Base-by-base conservation (phyloP, 2,797 vertebrate species). In the Sebastes taczanowskii region DNA sequence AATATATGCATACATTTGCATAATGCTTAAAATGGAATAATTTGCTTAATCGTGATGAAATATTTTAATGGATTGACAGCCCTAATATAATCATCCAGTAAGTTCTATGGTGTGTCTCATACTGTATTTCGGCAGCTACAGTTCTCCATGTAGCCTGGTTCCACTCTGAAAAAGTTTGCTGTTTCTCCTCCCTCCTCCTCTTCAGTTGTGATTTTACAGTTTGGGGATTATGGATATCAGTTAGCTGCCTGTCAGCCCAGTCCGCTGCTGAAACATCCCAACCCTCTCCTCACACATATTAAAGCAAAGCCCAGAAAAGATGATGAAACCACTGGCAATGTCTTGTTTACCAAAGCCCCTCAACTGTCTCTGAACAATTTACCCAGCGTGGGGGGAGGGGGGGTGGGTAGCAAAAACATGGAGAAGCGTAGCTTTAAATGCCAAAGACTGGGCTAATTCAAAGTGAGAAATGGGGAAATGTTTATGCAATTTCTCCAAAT, bases 261-360 rank as follows among this genome's bases (percentile, higher is more conserved):
- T 56, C 38, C 71, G 64, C 69, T 46, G 68, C 80, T 71, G 49
- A 77, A 81, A 77, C 73, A 71, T 38, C 27, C 42, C 74, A 32
- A 30, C 62, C 66, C 14, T 53, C 65, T 78, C 67, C 58, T 71
- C 74, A 64, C 80, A 72, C 68, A 74, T 60, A 67, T 72, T 61
- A 61, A 82, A 64, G 49, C 78, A 61, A 60, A 60, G 66, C 65
- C 53, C 67, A 83, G 74, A 62, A 73, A 16, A 71, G 71, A 86
- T 94, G 92, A 94, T 94, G 93, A 92, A 94, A 94, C 86, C 78
- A 59, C 11, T 23, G 73, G 92, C 89, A 94, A 94, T 56, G 61
- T 34, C 74, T 84, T 92, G 85, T 88, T 91, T 89, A 88, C 84
- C 74, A 69, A 80, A 84, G 53, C 63, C 62, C 78, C 69, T 82